Evolutionary conservation across 1,140 invertebrate genomes (phyloP).

Genomic region (Hormaphis cornu): DNA sequence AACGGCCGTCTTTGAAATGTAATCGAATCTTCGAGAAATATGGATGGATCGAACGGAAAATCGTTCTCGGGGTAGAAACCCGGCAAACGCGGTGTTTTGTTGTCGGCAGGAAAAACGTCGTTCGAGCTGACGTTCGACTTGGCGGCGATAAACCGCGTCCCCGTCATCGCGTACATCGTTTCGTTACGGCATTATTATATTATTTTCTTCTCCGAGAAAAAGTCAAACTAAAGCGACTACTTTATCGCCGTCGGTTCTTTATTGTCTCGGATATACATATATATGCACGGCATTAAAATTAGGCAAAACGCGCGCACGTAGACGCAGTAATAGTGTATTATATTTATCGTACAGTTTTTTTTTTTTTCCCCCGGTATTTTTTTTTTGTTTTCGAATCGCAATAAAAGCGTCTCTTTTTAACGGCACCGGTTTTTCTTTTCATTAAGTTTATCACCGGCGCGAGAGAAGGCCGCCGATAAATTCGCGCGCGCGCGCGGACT

Average conservation of each 20-base stretch:
- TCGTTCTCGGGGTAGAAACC: no score
- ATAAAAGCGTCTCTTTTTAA: slow-evolving; percentile 32
- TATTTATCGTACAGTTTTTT: no score
- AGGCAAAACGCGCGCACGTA: slow-evolving; percentile 28
- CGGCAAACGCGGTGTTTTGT: neutral
- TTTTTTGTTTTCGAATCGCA: slow-evolving; percentile 11
- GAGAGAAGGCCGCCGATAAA: slow-evolving; percentile 27
- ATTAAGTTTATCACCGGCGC: slow-evolving; percentile 32
- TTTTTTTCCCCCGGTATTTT: no score
- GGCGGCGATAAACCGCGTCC: neutral
- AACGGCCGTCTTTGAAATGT: no score
- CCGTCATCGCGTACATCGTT: neutral
- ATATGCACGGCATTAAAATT: slow-evolving; percentile 27
- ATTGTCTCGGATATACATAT: slow-evolving; percentile 12
- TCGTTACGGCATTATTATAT: slow-evolving; percentile 23
- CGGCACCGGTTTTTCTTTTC: neutral
- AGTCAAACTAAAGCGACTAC: slow-evolving; percentile 24
- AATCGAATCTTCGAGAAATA: no score
- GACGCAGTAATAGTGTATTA: slow-evolving; percentile 12
- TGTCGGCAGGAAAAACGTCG: neutral
- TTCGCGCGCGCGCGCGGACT: slow-evolving; percentile 11
- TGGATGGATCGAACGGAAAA: no score
- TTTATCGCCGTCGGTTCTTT: slow-evolving; percentile 19
- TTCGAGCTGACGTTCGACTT: neutral
- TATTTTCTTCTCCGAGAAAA: no score